These are phyloP conservation scores for Craniophora ligustri DNA, from an alignment of 2,888 invertebrate genomes.

Conservation along the genomic window DNA sequence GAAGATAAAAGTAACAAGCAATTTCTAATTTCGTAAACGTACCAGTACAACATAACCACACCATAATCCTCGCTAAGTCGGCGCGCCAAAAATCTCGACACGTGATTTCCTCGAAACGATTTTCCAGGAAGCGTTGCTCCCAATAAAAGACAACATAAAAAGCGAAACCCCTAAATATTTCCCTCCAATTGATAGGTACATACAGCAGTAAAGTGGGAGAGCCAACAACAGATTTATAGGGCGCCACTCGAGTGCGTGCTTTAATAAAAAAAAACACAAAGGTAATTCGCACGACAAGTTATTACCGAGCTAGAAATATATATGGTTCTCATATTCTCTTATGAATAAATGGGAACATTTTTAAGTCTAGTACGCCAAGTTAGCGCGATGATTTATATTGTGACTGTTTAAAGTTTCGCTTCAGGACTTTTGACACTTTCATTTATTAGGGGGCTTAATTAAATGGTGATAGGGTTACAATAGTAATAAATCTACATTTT, in stretches of 20 bases:
- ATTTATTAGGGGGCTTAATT: conserved; percentile 8
- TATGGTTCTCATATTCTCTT: conserved; percentile 76
- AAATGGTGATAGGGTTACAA: conserved; percentile 1
- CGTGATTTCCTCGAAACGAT: conserved; percentile 54
- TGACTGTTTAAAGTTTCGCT: conserved; percentile 54
- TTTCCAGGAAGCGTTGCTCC: conserved; percentile 64
- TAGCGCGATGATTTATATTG: conserved; percentile 59
- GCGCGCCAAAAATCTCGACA: conserved; percentile 44
- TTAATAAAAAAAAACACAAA: conserved; percentile 84
- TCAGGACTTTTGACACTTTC: conserved; percentile 37
- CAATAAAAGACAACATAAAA: conserved; percentile 77
- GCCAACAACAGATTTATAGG: conserved; percentile 84
- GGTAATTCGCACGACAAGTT: conserved; percentile 86
- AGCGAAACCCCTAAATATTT: conserved; percentile 74
- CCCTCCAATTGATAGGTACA: conserved; percentile 80
- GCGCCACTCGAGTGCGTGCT: conserved; percentile 82
- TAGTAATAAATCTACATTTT: no score
- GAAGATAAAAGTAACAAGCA: conserved; percentile 5
- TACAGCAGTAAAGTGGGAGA: conserved; percentile 79
- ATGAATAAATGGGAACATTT: conserved; percentile 76
- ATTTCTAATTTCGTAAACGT: conserved; percentile 23
- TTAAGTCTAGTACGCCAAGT: conserved; percentile 71
- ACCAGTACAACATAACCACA: conserved; percentile 37
- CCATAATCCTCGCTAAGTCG: conserved; percentile 46
- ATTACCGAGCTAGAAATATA: conserved; percentile 80